Base-by-base conservation (phyloP, 1,140 invertebrate species). In the Gonioctena quinquepunctata region DNA sequence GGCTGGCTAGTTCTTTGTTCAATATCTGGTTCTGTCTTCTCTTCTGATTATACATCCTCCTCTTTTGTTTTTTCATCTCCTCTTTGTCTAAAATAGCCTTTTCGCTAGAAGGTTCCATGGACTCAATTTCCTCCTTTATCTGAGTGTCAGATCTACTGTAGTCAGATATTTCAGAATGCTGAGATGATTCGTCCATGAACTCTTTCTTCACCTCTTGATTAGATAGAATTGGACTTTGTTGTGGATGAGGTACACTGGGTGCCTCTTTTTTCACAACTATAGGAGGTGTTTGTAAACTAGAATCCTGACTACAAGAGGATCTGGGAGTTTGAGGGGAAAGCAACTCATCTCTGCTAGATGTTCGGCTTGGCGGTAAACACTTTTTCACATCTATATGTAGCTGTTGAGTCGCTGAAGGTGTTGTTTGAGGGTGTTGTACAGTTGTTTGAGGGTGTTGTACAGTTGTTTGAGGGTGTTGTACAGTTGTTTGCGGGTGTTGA, bases 1-100 rank as follows among this genome's bases (percentile, higher is more conserved):
- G 85, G 33, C 83, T 82, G 26, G 85, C 73, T 11, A 71, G 68
- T 48, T 84, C 82, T 61, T 84, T 83, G 22, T 83, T 85, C 0
- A 83, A 52, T 11, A 82, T 83, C 79, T 88, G 87, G 80, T 89
- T 86, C 78, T 90, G 90, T 60, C 90, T 85, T 25, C 93, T 85
- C 78, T 94, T 95, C 77, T 94, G 92, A 79, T 95, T 93, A 79
- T 94, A 93, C 80, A 94, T 91, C 52, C 93, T 86, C 27, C 94
- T 86, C 80, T 94, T 94, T 66, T 90, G 84, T 81, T 93, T 94
- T 71, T 94, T 93, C 28, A 91, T 85, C 86, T 93, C 91, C 42
- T 82, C 81, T 61, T 82, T 82, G 21, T 81, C 78, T 4, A 76
- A n/a, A 6, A 78, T 21, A 50, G 69, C 33, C 57, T 78, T 78